Base-by-base conservation (phyloP, 2,797 vertebrate genomes). In the Squalus acanthias region DNA sequence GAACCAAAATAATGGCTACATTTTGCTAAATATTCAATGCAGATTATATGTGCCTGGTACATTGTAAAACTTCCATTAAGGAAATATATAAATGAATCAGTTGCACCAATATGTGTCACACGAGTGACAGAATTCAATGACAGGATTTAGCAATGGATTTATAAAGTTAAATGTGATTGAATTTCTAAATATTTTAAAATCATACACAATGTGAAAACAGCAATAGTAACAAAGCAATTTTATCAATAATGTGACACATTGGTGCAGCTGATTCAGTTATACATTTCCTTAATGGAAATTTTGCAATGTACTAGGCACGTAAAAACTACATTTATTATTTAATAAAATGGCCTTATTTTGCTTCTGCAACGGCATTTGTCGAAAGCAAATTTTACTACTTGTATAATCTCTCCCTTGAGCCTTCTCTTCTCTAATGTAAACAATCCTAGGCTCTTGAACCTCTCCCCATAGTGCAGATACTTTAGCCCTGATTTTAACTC, bases 181-280 rank as follows among this genome's bases (percentile, higher is more conserved):
- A 67, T 92, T 63, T 92, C 15, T 92, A 65, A 65, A 39, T 39
- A 22, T 33, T 65, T n/a, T 39, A 3, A 67, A 65, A 65, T 67
- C 63, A 65, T 63, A 63, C 3, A 60, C 87, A 89, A 57, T 92
- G 15, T 92, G 89, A 67, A 67, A 92, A n/a, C 60, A 92, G 4
- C 57, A 92, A n/a, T 63, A 65, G 60, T 92, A 39, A 65, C 89
- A 92, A 92, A 39, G 60, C 12, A 92, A 67, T 92, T n/a, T 39
- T 92, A 67, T 92, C 89, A 92, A n/a, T 92, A 92, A 65, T 39
- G 2, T 92, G 89, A 63, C 33, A 92, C 89, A 92, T 67, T 92
- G 63, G 2, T 22, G 4, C 17, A 39, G 57, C 29, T 63, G 89
- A 92, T 65, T 92, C n/a, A n/a, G 22, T 67, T 63, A 65, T 67